phyloP scores from a whole-genome alignment of 2,888 invertebrate species.

The Polyploca ridens region DNA sequence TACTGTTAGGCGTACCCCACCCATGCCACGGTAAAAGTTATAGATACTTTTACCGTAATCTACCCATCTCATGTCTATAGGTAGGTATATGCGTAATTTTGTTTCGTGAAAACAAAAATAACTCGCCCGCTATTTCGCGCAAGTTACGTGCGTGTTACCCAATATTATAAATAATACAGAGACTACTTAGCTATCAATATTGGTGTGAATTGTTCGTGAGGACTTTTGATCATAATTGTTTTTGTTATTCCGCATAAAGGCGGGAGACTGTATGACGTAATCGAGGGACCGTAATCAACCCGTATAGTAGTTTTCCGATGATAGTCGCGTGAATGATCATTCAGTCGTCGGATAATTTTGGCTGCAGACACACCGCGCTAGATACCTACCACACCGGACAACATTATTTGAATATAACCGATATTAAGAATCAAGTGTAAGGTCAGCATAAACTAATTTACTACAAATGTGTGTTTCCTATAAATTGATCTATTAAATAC shows the following conservation, averaged over 20 bases:
- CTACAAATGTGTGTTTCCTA: background rate
- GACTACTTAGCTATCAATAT: background rate
- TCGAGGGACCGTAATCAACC: constrained; percentile 19
- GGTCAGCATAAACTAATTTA: constrained; percentile 3
- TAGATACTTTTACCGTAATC: no score
- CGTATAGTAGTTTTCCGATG: constrained; percentile 51
- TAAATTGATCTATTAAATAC: background rate
- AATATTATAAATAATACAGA: background rate
- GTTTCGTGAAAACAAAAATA: background rate
- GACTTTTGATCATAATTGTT: background rate
- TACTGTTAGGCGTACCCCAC: no score
- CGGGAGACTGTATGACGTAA: constrained; percentile 27
- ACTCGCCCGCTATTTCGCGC: background rate
- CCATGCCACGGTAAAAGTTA: no score
- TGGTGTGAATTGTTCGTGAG: background rate
- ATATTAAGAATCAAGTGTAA: constrained; percentile 1
- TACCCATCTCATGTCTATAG: no score
- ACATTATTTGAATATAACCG: constrained; percentile 2
- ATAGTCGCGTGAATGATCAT: constrained; percentile 23
- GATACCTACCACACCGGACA: constrained; percentile 14
- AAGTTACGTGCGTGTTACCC: background rate
- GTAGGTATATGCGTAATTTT: background rate
- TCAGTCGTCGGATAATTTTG: constrained; percentile 55
- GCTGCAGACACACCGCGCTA: constrained; percentile 42
- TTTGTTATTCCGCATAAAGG: background rate